A percentile compares a stretch with the other conserved stretches of the same genome.
These are phyloP conservation scores for Lithophane ornitopus DNA, from an alignment of 2,888 invertebrate genomes.

Conservation along the genomic window DNA sequence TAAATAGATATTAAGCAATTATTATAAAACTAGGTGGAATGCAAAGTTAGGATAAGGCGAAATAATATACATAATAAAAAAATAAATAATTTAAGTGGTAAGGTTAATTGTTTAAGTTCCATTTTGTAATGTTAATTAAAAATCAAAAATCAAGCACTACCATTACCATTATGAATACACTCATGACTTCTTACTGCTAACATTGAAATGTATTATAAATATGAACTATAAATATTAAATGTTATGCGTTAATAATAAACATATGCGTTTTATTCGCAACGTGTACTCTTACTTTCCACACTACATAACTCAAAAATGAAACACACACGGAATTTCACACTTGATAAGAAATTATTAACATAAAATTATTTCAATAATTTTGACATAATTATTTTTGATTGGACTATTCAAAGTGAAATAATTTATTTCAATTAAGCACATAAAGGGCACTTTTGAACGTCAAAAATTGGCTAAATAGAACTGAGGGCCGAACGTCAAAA, in stretches of 20 bases:
- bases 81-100: conserved; percentile 76
- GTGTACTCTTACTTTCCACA: conserved; percentile 1
- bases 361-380: not conserved
- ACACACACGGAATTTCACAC: not conserved
- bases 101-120: conserved; percentile 82
- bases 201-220: conserved; percentile 91
- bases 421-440: no score
- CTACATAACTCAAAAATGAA: not conserved
- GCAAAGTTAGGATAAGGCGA: conserved; percentile 72
- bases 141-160: conserved; percentile 88
- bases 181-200: conserved; percentile 90
- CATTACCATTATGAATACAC: conserved; percentile 90
- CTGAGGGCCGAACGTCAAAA: no score
- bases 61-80: conserved; percentile 80
- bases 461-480: no score
- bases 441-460: no score
- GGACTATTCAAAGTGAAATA: not conserved
- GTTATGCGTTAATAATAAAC: conserved; percentile 93
- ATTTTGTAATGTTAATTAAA: conserved; percentile 90
- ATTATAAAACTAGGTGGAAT: conserved; percentile 75
- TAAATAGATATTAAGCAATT: conserved; percentile 82
- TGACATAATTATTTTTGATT: not conserved
- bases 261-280: conserved; percentile 78
- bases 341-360: not conserved
- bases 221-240: conserved; percentile 92